A percentile compares a stretch with the other conserved stretches of the same genome.
These are phyloP conservation scores for Helicolenus hilgendorfi DNA, from an alignment of 2,797 vertebrate species.

Conservation along the genomic window DNA sequence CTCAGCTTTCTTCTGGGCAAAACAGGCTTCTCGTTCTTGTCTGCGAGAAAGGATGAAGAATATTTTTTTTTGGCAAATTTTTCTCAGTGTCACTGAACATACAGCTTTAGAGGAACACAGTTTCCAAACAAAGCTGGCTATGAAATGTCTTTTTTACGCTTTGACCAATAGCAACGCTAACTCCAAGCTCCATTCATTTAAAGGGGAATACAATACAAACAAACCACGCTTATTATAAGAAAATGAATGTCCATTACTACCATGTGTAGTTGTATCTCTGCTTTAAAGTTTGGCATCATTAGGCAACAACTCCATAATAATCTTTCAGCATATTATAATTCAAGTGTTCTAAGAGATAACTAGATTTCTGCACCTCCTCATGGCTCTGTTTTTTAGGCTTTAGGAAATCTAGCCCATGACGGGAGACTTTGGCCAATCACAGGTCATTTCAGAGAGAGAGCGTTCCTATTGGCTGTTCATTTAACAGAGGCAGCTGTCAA, in stretches of 20 bases:
- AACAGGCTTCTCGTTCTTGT: slow-evolving; percentile 95
- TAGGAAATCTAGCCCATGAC: too few relatives aligned
- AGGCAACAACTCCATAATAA: too few relatives aligned
- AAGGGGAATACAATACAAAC: not conserved
- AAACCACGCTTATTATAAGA: not conserved
- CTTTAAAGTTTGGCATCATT: not conserved
- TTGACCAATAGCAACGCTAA: not conserved
- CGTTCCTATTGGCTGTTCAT: too few relatives aligned
- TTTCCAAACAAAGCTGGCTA: not conserved
- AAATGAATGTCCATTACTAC: not conserved
- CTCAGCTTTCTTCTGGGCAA: slow-evolving; percentile 97
- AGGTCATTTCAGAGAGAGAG: too few relatives aligned
- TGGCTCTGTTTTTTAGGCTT: too few relatives aligned
- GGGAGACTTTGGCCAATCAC: too few relatives aligned
- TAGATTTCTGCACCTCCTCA: too few relatives aligned
- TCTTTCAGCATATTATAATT: too few relatives aligned
- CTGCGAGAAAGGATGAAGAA: slow-evolving; percentile 78
- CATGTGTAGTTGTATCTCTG: not conserved
- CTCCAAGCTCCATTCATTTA: not conserved
- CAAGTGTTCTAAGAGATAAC: rapidly evolving
- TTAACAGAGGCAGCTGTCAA: too few relatives aligned
- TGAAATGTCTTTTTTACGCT: not conserved
- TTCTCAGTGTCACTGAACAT: not conserved
- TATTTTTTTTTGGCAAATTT: not conserved
- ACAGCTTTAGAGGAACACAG: slow-evolving; percentile 2